Base-by-base conservation (phyloP, 2,113 vertebrate species). In the Rhagologus leucostigma region DNA sequence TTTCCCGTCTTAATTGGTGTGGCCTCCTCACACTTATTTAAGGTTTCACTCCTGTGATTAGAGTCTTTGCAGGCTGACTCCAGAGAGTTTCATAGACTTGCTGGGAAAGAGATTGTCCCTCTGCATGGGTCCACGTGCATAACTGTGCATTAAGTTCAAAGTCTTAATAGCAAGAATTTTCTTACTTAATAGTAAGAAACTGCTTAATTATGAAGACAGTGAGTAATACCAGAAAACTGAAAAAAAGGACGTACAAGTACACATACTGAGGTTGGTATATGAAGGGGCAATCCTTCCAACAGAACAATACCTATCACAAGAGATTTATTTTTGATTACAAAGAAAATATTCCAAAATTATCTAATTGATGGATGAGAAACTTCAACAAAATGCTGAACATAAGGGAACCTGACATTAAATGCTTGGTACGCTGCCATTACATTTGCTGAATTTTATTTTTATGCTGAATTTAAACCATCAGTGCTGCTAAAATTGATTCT, bases 361-460 rank as follows among this genome's bases (percentile, higher is more conserved):
- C 44, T 97, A 95, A 97, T 89, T 96, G 91, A 88, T 91, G 84
- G 96, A 93, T 96, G 80, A 49, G 55, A 60, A 90, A 67, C 89
- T 97, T 95, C 92, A 87, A 83, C 60, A 89, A 95, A 77, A 67
- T 71, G 73, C 57, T 92, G 97, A 98, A 95, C 97, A 95, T 97
- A 97, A 97, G 97, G 95, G 76, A 97, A 98, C 37, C 79, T 98
- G 97, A 97, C 96, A 98, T 97, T 97, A 97, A 97, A 96, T 97
- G 81, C 91, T 96, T 98, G 96, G 95, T 95, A 94, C 2, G 35
- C 89, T 98, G 97, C 97, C 90, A 96, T 97, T 94, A 95, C 95
- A 97, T 98, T 98, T 98, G 90, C 92, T 94, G 82, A 91, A 92
- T 97, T 97, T 97, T 98, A 96, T 96, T 97, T 97, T 97, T 95